Base-by-base conservation (phyloP, 2,888 invertebrate genomes). In the Axea sp. region DNA sequence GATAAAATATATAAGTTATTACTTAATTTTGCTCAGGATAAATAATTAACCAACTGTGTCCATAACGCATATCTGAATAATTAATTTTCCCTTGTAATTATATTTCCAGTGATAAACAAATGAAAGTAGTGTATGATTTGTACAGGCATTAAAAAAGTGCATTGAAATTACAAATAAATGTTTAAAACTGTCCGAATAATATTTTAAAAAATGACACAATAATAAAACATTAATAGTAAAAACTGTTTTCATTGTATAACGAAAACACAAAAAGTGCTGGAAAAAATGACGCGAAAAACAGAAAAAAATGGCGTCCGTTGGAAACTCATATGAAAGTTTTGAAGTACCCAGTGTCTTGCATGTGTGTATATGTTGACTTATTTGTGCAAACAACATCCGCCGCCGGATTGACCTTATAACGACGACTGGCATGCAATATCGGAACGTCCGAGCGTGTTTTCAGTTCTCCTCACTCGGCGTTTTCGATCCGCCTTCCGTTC, bases 331-430 rank as follows among this genome's bases (percentile, higher is more conserved):
- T 71, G 62, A 62, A 71, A 71, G 62, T 71, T 71, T 57, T 62
- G 47, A 62, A 71, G 62, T 47, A 9, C 7, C 55, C 49, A 26
- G 62, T 71, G 55, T 71, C 71, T 62, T 71, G 62, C 35, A 28
- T 69, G 69, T 57, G 55, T 47, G 57, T 64, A 57, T 57, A 64
- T 55, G 55, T 67, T 65, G 65, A 67, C 73, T 73, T 73, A 67
- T 60, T 60, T 65, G 73, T 37, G 62, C 67, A 73, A 73, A 73
- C 62, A 73, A 67, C 65, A 73, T 67, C 55, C 64, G 67, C 53
- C 37, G 67, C 30, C 67, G 39, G 60, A 73, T 73, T 67, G 73
- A 60, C 73, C 65, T 47, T 65, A 60, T 65, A 65, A 65, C 73
- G 65, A 59, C 51, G 55, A 51, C 41, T 51, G 51, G 49, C 51